Conservation (phyloP, 2,888 invertebrate species). For the Lepidocyrtinus sp. region DNA sequence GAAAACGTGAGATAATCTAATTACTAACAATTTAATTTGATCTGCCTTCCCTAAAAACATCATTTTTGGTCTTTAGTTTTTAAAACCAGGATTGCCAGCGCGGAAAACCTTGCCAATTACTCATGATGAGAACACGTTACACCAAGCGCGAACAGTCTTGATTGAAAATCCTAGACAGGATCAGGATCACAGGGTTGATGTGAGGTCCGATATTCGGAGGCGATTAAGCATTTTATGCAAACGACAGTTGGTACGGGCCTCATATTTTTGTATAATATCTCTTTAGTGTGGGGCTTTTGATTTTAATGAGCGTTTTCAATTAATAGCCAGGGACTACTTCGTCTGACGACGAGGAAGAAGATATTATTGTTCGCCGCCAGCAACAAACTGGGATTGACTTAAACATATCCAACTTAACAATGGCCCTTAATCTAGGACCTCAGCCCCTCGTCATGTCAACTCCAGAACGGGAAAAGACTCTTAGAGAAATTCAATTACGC, state of each 20-base stretch:
- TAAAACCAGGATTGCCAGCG: not conserved
- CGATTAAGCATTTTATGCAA: not conserved
- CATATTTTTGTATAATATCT: not conserved
- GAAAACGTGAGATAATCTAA: not conserved
- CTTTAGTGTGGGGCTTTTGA: not conserved
- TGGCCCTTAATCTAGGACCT: slow-evolving; percentile 50
- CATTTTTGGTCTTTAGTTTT: not conserved
- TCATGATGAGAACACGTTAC: not conserved
- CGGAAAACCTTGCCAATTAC: not conserved
- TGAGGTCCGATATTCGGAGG: not conserved
- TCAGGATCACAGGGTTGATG: too few species aligned
- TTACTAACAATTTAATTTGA: too few species aligned
- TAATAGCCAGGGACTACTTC: too few species aligned
- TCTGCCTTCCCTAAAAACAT: too few species aligned
- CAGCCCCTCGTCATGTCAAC: slow-evolving; percentile 64
- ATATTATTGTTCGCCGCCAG: slow-evolving; percentile 36
- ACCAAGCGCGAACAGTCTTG: too few species aligned
- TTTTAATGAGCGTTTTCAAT: not conserved
- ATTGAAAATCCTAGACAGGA: too few species aligned
- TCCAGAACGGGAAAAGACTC: slow-evolving; percentile 45
- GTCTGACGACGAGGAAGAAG: slow-evolving; percentile 34
- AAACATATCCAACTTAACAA: slow-evolving; percentile 64
- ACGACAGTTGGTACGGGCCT: not conserved
- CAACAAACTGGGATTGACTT: slow-evolving; percentile 51
- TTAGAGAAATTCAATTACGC: not conserved